phyloP scores from a whole-genome alignment of 2,113 vertebrate genomes.

The Actenoides hombroni region DNA sequence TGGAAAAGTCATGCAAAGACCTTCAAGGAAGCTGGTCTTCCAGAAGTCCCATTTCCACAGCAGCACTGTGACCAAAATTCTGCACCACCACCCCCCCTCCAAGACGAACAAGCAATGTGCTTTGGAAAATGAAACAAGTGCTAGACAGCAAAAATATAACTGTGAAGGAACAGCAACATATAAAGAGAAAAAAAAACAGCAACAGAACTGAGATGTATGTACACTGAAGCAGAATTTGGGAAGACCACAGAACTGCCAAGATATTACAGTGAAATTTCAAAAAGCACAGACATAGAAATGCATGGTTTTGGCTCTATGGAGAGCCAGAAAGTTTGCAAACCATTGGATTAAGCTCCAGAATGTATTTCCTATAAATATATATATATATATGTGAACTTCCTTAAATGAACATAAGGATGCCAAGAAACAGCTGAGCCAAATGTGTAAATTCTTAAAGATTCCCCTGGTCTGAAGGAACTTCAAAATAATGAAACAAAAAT shows the following conservation, averaged over 20 bases:
- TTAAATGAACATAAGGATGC: neutral
- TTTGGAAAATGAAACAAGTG: neutral
- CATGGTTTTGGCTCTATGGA: neutral
- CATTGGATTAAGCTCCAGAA: slow-evolving; percentile 46
- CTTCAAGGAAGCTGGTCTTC: neutral
- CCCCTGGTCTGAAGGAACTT: neutral
- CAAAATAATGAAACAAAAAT: neutral
- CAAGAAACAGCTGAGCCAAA: neutral
- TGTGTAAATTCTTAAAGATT: neutral
- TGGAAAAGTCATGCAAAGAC: neutral
- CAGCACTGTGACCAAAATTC: neutral
- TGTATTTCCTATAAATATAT: neutral
- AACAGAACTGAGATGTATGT: neutral
- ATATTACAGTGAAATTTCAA: neutral
- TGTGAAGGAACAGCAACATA: neutral
- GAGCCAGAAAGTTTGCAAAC: slow-evolving; percentile 32
- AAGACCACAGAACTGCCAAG: slow-evolving; percentile 4
- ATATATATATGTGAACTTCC: neutral
- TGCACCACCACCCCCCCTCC: neutral
- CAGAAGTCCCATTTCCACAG: neutral
- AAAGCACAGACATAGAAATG: neutral
- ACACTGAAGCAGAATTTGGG: neutral
- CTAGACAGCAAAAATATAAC: slow-evolving; percentile 8
- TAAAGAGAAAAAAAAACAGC: neutral
- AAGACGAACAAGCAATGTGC: neutral